Evolutionary conservation across 2,113 vertebrate genomes (phyloP), one percentile per base, ranked within the genome.

Genomic region (Epinephelus lanceolatus): DNA sequence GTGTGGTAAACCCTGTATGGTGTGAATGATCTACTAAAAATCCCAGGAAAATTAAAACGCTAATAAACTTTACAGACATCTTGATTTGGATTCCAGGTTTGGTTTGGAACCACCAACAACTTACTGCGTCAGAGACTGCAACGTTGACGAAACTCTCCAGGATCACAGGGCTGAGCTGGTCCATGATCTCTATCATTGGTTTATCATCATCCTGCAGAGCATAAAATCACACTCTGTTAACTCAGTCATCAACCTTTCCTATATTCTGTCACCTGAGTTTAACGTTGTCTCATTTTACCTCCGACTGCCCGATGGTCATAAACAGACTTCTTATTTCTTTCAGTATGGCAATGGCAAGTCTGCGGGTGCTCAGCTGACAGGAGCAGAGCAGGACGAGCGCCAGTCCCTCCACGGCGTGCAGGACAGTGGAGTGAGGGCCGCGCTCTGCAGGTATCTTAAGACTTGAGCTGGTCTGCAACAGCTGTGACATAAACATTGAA

Each of bases 161-260:
- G 90, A 99, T 97, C 60, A 95, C 95, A 74, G 97, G 97, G 92
- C 98, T 98, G 78, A 99, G 91, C 17, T 98, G 98, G 92, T 99
- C 98, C 98, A 99, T 97, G 52, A 99, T 96, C 92, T 99, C 98
- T 68, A 99, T 98, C 97, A 99, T 97, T 10, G 98, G 97, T 86
- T 96, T 97, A 91, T 99, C 98, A 30, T 99, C 98, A 70, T 98
- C 98, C 98, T 99, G 93, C 11, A 90, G 86, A 77, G 69, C 3
- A 86, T 21, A 61, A 56, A 69, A 27, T 53, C 21, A 71, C 10
- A 53, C 13, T 67, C 27, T 18, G 2, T 37, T 52, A 21, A 71
- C 21, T 27, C 6, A 23, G 9, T 15, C 5, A 27, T 25, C 19
- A 37, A 45, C 37, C 4, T 10, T 7, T 3, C 12, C 15, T 37